Percentiles rank a stretch among this genome's conserved stretches.
Evolutionary conservation across 2,797 vertebrate genomes (phyloP).

Genomic region (Pygocentrus nattereri): DNA sequence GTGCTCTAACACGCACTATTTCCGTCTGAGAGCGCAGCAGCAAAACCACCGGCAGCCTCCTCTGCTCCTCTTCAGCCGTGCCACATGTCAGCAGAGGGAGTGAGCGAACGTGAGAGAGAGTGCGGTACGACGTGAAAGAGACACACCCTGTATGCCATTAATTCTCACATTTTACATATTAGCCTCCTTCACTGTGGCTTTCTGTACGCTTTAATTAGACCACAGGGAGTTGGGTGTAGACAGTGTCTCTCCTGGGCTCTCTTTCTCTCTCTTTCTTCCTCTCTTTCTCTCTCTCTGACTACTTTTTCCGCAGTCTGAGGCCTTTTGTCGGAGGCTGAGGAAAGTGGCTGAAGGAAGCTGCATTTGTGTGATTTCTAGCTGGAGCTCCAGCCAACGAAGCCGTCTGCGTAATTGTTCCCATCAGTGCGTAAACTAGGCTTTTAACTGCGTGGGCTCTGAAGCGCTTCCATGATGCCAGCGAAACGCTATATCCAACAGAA

Average conservation of each 20-base stretch:
- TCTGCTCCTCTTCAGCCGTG: slow-evolving; percentile 46
- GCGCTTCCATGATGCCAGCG: neutral
- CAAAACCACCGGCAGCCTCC: slow-evolving; percentile 15
- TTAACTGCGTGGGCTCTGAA: neutral
- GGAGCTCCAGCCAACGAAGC: slow-evolving; percentile 9
- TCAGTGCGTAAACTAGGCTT: slow-evolving; percentile 14
- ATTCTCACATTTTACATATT: slow-evolving; percentile 67
- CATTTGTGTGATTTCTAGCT: slow-evolving; percentile 19
- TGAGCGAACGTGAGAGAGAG: neutral
- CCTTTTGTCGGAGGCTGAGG: slow-evolving; percentile 44
- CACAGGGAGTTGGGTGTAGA: slow-evolving; percentile 65
- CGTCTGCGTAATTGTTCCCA: slow-evolving; percentile 16
- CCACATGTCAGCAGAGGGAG: slow-evolving; percentile 16
- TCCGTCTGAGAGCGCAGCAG: slow-evolving; percentile 34
- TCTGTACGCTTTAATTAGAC: slow-evolving; percentile 76
- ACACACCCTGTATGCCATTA: slow-evolving; percentile 69
- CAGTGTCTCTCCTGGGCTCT: slow-evolving; percentile 61
- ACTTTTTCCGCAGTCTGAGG: slow-evolving; percentile 48
- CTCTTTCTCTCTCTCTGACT: slow-evolving; percentile 23
- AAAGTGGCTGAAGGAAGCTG: slow-evolving; percentile 27
- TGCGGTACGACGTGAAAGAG: slow-evolving; percentile 62
- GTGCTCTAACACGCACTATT: slow-evolving; percentile 49
- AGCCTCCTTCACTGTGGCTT: slow-evolving; percentile 68
- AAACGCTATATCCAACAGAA: neutral
- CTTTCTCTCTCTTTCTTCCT: slow-evolving; percentile 54